These are phyloP conservation scores for Polyommatus iphigenia DNA, from an alignment of 2,888 invertebrate species.

Conservation along the genomic window DNA sequence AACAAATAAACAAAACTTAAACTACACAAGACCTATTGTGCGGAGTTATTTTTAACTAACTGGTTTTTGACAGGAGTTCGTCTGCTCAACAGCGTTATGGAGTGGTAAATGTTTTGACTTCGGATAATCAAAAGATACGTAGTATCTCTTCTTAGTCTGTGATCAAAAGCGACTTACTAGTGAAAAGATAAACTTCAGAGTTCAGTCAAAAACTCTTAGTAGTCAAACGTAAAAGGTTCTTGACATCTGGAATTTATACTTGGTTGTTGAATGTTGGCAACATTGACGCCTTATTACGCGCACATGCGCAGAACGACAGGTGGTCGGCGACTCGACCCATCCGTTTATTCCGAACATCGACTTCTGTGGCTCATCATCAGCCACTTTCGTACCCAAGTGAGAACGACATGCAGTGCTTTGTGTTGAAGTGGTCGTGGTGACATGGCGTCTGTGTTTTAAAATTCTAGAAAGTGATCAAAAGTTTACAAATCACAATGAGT, in stretches of 20 bases:
- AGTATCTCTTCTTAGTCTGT: no score
- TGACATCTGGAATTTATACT: slow-evolving; percentile 53
- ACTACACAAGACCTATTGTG: no score
- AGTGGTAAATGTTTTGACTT: no score
- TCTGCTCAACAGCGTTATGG: no score
- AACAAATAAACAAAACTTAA: no score
- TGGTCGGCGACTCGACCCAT: slow-evolving; percentile 79
- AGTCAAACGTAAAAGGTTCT: slow-evolving; percentile 46
- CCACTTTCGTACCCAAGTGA: slow-evolving; percentile 78
- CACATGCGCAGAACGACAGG: slow-evolving; percentile 81
- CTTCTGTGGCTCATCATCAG: slow-evolving; percentile 81
- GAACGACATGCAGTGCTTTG: slow-evolving; percentile 79
- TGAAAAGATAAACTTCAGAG: no score
- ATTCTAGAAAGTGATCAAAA: slow-evolving; percentile 60
- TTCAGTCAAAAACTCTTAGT: neutral
- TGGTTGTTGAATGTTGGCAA: slow-evolving; percentile 60
- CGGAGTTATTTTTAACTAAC: no score
- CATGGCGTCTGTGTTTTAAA: slow-evolving; percentile 76
- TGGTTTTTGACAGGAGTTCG: no score
- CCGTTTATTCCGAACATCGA: slow-evolving; percentile 77
- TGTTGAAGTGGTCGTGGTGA: slow-evolving; percentile 79
- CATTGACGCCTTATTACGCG: slow-evolving; percentile 71
- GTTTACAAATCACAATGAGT: slow-evolving; percentile 71
- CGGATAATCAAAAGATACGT: no score
- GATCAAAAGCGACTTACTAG: no score